These are phyloP conservation scores for Brachymystax lenok DNA, from an alignment of 2,797 vertebrate species.

Conservation along the genomic window DNA sequence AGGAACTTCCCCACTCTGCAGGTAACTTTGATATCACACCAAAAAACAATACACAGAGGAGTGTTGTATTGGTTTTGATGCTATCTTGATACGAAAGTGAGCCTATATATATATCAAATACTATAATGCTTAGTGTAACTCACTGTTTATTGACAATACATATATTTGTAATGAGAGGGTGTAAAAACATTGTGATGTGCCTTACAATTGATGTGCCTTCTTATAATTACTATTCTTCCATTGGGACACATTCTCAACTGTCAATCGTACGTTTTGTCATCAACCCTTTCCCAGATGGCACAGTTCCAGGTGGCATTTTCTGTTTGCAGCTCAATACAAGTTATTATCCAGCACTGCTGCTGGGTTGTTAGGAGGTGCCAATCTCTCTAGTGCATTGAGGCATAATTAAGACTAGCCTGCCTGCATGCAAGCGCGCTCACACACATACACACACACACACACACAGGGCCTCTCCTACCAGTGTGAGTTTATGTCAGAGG, in stretches of 20 bases:
- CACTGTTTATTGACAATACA: too few species aligned
- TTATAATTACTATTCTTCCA: neutral
- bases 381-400: constrained; percentile 52
- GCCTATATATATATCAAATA: neutral
- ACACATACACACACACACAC: neutral
- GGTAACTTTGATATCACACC: constrained; percentile 71
- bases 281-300: neutral
- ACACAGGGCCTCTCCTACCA: too few species aligned
- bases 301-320: neutral
- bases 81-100: neutral
- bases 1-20: constrained; percentile 92
- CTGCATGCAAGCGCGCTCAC: too few species aligned
- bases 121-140: neutral
- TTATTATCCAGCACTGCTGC: neutral
- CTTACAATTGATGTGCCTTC: neutral
- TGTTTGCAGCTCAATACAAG: neutral
- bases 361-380: neutral
- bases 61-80: neutral
- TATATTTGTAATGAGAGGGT: neutral
- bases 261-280: neutral
- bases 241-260: neutral
- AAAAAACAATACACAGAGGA: neutral
- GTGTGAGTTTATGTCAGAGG: too few species aligned
- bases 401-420: constrained; percentile 49
- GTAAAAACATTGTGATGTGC: neutral